Evolutionary conservation across 2,888 invertebrate genomes (phyloP).

Genomic region (Ennomos erosarius): DNA sequence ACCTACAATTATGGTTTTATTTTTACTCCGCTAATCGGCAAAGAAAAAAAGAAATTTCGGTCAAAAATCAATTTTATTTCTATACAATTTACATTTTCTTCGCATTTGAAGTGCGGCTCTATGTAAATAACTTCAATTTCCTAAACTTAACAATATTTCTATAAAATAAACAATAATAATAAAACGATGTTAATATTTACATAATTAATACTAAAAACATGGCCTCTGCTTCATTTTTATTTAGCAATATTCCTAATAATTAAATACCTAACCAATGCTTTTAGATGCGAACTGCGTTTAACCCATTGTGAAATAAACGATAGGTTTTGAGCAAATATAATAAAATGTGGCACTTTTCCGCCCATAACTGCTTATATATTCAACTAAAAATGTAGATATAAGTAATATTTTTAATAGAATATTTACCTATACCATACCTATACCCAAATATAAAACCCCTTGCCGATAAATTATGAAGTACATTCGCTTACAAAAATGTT

Average conservation of each 20-base stretch:
- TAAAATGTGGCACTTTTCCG: constrained; percentile 1
- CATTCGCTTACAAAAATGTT: constrained; percentile 48
- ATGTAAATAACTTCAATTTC: constrained; percentile 56
- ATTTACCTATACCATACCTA: too few relatives aligned
- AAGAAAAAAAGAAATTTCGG: constrained; percentile 46
- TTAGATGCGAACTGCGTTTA: constrained; percentile 3
- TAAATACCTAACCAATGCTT: constrained; percentile 1
- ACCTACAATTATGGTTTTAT: too few relatives aligned
- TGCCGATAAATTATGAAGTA: constrained; percentile 27
- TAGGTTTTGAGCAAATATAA: constrained; percentile 39
- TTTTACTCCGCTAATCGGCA: too few relatives aligned
- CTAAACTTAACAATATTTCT: constrained; percentile 46
- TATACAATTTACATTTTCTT: constrained; percentile 74
- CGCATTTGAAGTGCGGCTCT: constrained; percentile 67
- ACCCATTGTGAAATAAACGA: background rate
- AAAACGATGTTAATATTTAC: constrained; percentile 58
- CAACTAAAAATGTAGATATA: too few relatives aligned
- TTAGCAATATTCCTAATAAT: background rate
- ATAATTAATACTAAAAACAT: constrained; percentile 10
- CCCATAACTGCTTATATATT: background rate
- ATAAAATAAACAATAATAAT: constrained; percentile 62
- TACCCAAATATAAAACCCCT: too few relatives aligned
- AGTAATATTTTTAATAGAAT: too few relatives aligned
- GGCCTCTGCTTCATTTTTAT: background rate
- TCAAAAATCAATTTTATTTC: constrained; percentile 76